These are phyloP conservation scores for Vombatus ursinus DNA, from an alignment of 2,113 vertebrate species.

Conservation along the genomic window DNA sequence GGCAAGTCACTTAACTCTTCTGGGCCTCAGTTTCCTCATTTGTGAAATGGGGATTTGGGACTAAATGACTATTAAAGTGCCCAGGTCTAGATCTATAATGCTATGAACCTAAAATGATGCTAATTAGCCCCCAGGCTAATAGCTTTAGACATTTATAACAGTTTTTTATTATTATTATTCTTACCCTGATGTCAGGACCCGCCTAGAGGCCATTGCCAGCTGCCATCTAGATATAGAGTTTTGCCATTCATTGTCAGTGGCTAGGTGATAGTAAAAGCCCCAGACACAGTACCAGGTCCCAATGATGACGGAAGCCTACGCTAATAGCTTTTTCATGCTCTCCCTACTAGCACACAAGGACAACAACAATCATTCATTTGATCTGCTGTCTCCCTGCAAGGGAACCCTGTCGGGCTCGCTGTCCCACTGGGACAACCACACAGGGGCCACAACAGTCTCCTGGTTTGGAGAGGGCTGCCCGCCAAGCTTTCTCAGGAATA, in stretches of 20 bases:
- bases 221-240: background rate
- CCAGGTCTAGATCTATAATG: background rate
- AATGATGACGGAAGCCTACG: background rate
- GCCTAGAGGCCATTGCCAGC: background rate
- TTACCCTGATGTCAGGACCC: background rate
- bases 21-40: background rate
- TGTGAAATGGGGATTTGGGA: background rate
- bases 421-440: slow-evolving; percentile 81
- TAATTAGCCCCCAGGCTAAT: background rate
- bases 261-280: background rate
- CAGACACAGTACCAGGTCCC: background rate
- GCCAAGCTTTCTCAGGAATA: slow-evolving; percentile 80
- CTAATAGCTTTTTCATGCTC: slow-evolving; percentile 4
- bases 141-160: background rate
- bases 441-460: slow-evolving; percentile 68
- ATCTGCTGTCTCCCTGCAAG: slow-evolving; percentile 67
- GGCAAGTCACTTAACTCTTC: background rate
- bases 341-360: slow-evolving; percentile 39
- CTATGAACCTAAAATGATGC: background rate
- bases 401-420: slow-evolving; percentile 76
- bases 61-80: background rate
- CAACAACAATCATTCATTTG: slow-evolving; percentile 45
- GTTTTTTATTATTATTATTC: background rate
- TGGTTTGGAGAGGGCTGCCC: slow-evolving; percentile 75
- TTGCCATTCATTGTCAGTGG: background rate